A percentile compares a stretch with the other conserved stretches of the same genome.
phyloP scores from a whole-genome alignment of 2,797 vertebrate genomes.

The Gorsachius magnificus region DNA sequence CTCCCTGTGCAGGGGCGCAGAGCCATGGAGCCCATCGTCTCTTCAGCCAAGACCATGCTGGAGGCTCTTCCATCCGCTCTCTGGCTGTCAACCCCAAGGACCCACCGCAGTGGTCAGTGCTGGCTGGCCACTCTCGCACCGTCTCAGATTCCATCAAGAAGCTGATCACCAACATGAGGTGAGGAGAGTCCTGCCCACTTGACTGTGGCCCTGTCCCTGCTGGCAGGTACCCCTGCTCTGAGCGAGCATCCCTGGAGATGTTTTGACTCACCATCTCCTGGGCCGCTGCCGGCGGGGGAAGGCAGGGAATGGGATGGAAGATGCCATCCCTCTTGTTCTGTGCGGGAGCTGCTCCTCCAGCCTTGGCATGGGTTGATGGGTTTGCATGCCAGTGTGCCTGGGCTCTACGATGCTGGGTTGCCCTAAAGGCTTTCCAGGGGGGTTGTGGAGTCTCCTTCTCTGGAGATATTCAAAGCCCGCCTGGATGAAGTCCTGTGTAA shows the following conservation, averaged over 20 bases:
- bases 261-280: neutral
- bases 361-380: neutral
- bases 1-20: conserved; percentile 82
- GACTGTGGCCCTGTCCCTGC: neutral
- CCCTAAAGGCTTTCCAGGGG: neutral
- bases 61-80: conserved; percentile 92
- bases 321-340: neutral
- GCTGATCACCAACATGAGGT: conserved; percentile 99
- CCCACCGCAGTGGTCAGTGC: conserved; percentile 94
- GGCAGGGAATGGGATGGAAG: neutral
- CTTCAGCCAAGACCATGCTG: conserved; percentile 93
- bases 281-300: fast-evolving
- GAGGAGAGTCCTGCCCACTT: neutral
- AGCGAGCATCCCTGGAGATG: neutral
- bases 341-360: neutral
- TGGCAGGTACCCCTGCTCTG: neutral
- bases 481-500: no score
- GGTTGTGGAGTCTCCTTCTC: no score
- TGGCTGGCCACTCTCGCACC: conserved; percentile 93
- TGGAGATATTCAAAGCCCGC: no score
- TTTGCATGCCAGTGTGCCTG: fast-evolving
- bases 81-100: conserved; percentile 97
- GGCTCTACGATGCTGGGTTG: neutral
- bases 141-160: conserved; percentile 99
- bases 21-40: conserved; percentile 94